A percentile compares a stretch with the other conserved stretches of the same genome.
Evolutionary conservation across 2,888 invertebrate species (phyloP).

Genomic region (Acanthoscelides obtectus): DNA sequence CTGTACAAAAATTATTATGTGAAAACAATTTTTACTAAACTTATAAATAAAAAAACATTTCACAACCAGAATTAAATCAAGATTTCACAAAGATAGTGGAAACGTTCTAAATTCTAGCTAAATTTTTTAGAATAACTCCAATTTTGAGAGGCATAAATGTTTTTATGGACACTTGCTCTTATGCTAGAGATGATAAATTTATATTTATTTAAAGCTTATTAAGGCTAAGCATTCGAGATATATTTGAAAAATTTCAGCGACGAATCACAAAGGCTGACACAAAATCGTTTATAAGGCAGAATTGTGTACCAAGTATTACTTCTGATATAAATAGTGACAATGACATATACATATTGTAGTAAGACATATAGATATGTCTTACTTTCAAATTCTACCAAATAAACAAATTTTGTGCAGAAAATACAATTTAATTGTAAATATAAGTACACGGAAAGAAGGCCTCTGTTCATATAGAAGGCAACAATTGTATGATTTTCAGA

Average conservation of each 20-base stretch:
- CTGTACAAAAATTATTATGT: background rate
- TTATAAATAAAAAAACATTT: conserved; percentile 35
- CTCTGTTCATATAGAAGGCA: conserved; percentile 28
- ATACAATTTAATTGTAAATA: conserved; percentile 13
- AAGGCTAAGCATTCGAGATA: background rate
- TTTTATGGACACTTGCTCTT: background rate
- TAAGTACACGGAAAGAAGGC: conserved; percentile 35
- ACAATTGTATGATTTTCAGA: conserved; percentile 10
- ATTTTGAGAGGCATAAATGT: no score
- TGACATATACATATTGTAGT: no score
- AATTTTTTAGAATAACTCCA: no score
- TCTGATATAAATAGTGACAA: no score
- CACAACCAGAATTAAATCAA: conserved; percentile 35
- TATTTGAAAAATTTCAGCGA: background rate
- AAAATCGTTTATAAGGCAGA: background rate
- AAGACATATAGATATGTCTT: no score
- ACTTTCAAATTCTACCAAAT: background rate
- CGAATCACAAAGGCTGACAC: background rate
- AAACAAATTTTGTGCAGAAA: conserved; percentile 9
- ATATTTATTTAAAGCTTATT: background rate
- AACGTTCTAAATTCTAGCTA: no score
- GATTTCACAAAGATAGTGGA: conserved; percentile 26
- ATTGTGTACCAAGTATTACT: no score
- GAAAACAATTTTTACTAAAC: conserved; percentile 14
- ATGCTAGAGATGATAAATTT: background rate